Evolutionary conservation across 2,797 vertebrate species (phyloP).

Genomic region (Tangara arthus): DNA sequence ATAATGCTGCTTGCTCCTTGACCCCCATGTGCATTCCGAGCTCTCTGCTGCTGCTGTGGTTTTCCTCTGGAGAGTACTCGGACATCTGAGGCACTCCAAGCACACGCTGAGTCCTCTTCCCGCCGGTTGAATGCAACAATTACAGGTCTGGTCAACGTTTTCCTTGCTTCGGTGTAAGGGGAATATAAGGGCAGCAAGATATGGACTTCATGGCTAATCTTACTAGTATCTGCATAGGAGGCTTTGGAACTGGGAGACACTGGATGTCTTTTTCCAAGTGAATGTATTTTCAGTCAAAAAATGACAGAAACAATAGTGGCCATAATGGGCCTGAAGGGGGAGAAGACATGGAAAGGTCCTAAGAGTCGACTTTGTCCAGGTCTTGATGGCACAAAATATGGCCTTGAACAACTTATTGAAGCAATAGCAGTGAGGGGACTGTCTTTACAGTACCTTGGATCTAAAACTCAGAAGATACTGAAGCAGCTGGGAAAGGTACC

Average conservation of each 20-base stretch:
- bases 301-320: neutral
- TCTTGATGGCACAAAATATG: slow-evolving; percentile 28
- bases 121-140: neutral
- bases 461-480: slow-evolving; percentile 37
- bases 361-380: neutral
- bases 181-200: neutral
- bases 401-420: slow-evolving; percentile 66
- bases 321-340: neutral
- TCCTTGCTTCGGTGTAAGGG: neutral
- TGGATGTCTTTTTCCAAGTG: slow-evolving; percentile 41
- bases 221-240: neutral
- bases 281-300: slow-evolving; percentile 61
- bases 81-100: neutral
- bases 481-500: slow-evolving; percentile 48
- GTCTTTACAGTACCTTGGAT: slow-evolving; percentile 34
- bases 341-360: neutral
- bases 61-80: neutral
- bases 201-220: slow-evolving; percentile 19
- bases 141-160: neutral
- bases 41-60: neutral
- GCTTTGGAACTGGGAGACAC: neutral
- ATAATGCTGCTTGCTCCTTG: neutral
- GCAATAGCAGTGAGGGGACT: slow-evolving; percentile 70
- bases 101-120: neutral
- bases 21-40: neutral